A percentile compares a stretch with the other conserved stretches of the same genome.
These are phyloP conservation scores for Cryptomyrus ogoouensis DNA, from an alignment of 2,113 vertebrate genomes.

Conservation along the genomic window DNA sequence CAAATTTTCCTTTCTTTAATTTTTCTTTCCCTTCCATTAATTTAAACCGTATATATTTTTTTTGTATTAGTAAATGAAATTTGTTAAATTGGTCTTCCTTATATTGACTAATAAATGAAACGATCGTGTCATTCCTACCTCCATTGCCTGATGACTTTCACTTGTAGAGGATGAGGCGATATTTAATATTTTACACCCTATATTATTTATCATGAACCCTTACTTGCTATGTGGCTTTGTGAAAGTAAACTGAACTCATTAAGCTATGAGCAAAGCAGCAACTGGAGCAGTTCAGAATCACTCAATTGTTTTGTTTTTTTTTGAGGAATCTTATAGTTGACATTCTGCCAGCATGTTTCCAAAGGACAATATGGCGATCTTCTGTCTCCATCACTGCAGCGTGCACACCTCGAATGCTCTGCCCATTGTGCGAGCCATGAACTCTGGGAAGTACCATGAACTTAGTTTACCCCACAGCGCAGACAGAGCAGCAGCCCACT, in stretches of 20 bases:
- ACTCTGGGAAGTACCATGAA: slow-evolving; percentile 66
- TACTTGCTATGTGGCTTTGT: neutral
- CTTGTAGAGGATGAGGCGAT: neutral
- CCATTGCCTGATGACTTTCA: neutral
- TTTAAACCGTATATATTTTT: neutral
- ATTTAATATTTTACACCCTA: neutral
- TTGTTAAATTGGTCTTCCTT: neutral
- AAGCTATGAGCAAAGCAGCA: neutral
- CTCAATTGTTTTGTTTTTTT: neutral
- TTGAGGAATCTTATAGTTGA: slow-evolving; percentile 20
- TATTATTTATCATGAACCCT: neutral
- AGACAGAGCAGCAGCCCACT: slow-evolving; percentile 31
- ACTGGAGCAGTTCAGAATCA: neutral
- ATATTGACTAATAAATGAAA: neutral
- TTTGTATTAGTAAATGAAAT: neutral
- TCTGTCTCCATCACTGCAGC: slow-evolving; percentile 22
- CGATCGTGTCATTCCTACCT: neutral
- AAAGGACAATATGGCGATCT: slow-evolving; percentile 35
- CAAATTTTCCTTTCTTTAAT: neutral
- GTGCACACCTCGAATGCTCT: slow-evolving; percentile 17
- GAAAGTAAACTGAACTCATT: neutral
- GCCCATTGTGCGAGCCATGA: slow-evolving; percentile 41
- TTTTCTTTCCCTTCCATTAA: neutral
- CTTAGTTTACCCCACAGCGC: slow-evolving; percentile 38
- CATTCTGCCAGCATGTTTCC: slow-evolving; percentile 51